Conservation (phyloP, 2,113 vertebrate genomes). For the Dipodomys ordii region DNA sequence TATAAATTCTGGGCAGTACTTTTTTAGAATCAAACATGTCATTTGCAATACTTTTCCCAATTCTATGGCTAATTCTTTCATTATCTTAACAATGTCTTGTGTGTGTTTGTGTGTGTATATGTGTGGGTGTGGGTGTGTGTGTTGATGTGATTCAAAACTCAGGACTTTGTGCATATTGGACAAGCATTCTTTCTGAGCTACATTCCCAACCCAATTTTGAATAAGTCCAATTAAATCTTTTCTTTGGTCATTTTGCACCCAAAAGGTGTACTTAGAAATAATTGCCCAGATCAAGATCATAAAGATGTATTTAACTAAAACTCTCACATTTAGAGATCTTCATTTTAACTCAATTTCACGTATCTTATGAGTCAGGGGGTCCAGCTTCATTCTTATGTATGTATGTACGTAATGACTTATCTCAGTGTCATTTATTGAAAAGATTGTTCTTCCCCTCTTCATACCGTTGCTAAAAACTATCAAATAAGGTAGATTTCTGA, state of each 20-base stretch:
- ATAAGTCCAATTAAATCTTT: neutral
- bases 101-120: neutral
- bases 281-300: neutral
- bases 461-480: neutral
- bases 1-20: conserved; percentile 25
- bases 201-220: conserved; percentile 37
- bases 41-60: neutral
- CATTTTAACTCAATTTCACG: neutral
- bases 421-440: neutral
- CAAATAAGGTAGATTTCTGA: neutral
- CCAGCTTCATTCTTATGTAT: neutral
- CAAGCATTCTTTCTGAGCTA: neutral
- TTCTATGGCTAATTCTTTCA: conserved; percentile 33
- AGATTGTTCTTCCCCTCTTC: neutral
- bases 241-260: neutral
- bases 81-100: neutral
- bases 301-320: neutral
- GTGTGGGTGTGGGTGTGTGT: no score
- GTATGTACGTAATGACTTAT: neutral
- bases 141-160: no score
- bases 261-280: conserved; percentile 1
- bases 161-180: no score
- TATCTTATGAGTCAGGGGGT: neutral
- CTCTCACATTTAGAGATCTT: neutral
- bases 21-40: conserved; percentile 11